Percentiles rank a stretch among this genome's conserved stretches.
phyloP scores from a whole-genome alignment of 37 sponge, comb jelly and placozoan genomes.

The Ianthella basta region DNA sequence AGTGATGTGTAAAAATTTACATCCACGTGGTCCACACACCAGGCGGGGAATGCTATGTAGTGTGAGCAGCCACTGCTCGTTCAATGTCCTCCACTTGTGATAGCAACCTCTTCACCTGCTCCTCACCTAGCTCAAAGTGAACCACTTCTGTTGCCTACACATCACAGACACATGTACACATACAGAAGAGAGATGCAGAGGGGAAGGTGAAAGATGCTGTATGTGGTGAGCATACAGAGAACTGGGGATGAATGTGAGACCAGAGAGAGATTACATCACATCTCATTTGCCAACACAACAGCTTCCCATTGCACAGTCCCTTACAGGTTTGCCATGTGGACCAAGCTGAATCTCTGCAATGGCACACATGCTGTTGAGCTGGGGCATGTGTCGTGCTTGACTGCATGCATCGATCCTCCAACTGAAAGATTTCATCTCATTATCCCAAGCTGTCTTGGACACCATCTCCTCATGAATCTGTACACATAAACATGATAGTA shows the following conservation, averaged over 20 bases:
- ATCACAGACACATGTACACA: not conserved
- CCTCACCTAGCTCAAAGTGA: conserved; percentile 73
- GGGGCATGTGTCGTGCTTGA: conserved; percentile 71
- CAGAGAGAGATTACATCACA: not conserved
- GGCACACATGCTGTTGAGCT: conserved; percentile 81
- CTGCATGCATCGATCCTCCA: conserved; percentile 95
- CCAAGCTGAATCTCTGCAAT: conserved; percentile 88
- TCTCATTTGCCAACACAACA: no score
- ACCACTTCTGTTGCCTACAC: conserved; percentile 59
- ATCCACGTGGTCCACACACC: no score
- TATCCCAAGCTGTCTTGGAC: conserved; percentile 69
- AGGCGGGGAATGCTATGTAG: no score
- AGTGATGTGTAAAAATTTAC: no score
- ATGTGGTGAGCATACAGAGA: not conserved
- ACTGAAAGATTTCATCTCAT: conserved; percentile 67
- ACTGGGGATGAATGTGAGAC: no score
- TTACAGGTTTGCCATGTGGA: conserved; percentile 5
- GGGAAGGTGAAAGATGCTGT: not conserved
- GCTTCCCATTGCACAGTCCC: not conserved
- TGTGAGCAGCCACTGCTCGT: conserved; percentile 60
- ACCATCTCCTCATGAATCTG: conserved; percentile 87
- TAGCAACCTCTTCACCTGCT: conserved; percentile 59
- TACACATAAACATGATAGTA: not conserved
- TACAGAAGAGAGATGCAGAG: not conserved
- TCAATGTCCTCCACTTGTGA: conserved; percentile 77